Evolutionary conservation across 2,888 invertebrate species (phyloP).

Genomic region (Seira ritae): DNA sequence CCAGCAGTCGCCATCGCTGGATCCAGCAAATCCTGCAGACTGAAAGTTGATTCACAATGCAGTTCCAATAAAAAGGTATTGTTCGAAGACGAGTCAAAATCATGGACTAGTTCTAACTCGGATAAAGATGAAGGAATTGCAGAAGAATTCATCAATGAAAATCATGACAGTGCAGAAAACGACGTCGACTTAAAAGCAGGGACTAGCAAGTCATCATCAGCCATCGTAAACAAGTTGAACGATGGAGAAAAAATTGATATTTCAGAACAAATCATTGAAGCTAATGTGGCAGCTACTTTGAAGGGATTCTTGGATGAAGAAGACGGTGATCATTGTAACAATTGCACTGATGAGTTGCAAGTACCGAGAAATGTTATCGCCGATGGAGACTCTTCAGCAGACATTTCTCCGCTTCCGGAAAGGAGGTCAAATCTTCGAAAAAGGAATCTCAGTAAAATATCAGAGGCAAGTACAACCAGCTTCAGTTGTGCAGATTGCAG

Average conservation of each 20-base stretch:
- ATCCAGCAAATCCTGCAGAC: not conserved
- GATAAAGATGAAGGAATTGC: slow-evolving; percentile 73
- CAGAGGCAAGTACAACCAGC: slow-evolving; percentile 71
- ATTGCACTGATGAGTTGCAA: slow-evolving; percentile 27
- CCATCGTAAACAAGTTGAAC: not conserved
- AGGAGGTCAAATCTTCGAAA: slow-evolving; percentile 67
- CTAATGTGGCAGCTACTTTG: slow-evolving; percentile 65
- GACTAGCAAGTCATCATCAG: not conserved
- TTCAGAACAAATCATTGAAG: slow-evolving; percentile 65
- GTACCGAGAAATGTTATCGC: slow-evolving; percentile 22
- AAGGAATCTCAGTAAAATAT: slow-evolving; percentile 70
- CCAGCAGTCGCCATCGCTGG: slow-evolving; percentile 27
- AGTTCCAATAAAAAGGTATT: slow-evolving; percentile 70
- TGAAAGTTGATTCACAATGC: not conserved
- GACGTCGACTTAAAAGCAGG: slow-evolving; percentile 20
- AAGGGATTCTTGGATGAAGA: slow-evolving; percentile 62
- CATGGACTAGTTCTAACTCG: slow-evolving; percentile 71
- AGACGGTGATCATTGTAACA: slow-evolving; percentile 4
- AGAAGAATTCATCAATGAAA: slow-evolving; percentile 70
- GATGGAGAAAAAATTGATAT: slow-evolving; percentile 32
- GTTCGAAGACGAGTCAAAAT: slow-evolving; percentile 73
- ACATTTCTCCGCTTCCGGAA: slow-evolving; percentile 37
- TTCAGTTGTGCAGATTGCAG: slow-evolving; percentile 71
- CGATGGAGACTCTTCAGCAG: slow-evolving; percentile 35
- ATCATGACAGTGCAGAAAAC: slow-evolving; percentile 64